Base-by-base conservation (phyloP, 2,888 invertebrate genomes). In the Scelioninae gen. 2 region DNA sequence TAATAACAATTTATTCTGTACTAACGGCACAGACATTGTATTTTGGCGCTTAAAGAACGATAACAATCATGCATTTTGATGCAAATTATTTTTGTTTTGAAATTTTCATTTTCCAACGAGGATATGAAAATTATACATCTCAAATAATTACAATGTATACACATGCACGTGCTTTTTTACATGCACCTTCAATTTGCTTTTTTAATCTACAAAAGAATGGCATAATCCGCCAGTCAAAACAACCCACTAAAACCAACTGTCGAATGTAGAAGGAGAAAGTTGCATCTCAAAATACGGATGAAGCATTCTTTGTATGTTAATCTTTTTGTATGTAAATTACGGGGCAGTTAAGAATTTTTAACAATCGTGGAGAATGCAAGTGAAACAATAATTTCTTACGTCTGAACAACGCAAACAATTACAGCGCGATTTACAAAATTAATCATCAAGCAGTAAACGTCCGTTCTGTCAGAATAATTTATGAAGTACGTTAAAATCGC, bases 221-320 rank as follows among this genome's bases (percentile, higher is more conserved):
- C 22, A 22, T 25, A 13, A 28, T 46, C 28, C 13, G 5, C 11
- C 3, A 10, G 13, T 16, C 9, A 1, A 22, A 22, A 11, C 22
- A 5, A 22, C n/a, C 6, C 1, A 6, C 15, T 4, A 10, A 13
- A 2, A 11, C 18, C 10, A 52, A 52, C 22, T 52, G 19, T 58
- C 13, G 22, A 64, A 55, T 19, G 37, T 65, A 55, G 55, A 53
- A 55, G 31, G 65, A 39, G 65, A 65, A 65, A 65, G 65, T 46
- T 25, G 15, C 6, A 28, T 22, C 11, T 43, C 16, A 41, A 46
- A 31, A 37, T 33, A 31, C 37, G 6, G 11, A n/a, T 16, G 13
- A 18, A 39, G 19, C 9, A 57, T 33, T 50, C 57, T 67, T 58
- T 67, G 67, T 57, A 48, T 57, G 67, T 57, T 67, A 67, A 67